Evolutionary conservation across 2,797 vertebrate species (phyloP).

Genomic region (Spinus pinus): DNA sequence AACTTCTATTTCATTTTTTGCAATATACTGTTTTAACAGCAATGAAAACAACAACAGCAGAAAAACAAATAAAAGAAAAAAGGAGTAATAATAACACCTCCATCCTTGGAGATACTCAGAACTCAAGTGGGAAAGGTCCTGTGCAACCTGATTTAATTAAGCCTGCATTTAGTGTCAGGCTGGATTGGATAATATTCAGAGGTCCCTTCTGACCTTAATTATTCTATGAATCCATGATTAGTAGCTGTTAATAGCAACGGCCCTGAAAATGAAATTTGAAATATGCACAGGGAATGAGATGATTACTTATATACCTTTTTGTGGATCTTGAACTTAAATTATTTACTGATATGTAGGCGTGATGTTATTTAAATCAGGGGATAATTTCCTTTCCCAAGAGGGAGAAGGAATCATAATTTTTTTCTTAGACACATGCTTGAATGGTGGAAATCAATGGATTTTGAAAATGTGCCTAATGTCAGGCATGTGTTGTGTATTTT

Average conservation of each 20-base stretch:
- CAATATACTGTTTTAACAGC: neutral
- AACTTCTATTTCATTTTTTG: neutral
- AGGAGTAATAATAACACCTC: neutral
- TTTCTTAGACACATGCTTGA: neutral
- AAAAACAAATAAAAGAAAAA: neutral
- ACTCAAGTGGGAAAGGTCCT: neutral
- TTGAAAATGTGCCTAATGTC: neutral
- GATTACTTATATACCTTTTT: neutral
- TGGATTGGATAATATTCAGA: neutral
- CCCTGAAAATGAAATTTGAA: constrained; percentile 8
- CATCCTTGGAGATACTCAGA: neutral
- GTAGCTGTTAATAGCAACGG: neutral
- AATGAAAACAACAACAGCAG: neutral
- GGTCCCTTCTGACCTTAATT: constrained; percentile 31
- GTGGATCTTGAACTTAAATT: neutral
- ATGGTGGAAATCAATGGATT: neutral
- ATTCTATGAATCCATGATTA: constrained; percentile 30
- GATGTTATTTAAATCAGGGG: neutral
- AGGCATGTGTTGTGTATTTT: neutral
- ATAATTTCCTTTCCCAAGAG: neutral
- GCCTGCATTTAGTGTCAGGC: neutral
- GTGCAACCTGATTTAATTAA: neutral
- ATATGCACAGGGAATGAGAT: neutral
- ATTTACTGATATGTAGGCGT: neutral
- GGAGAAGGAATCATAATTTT: neutral